Percentiles rank a stretch among this genome's conserved stretches.
Conservation (phyloP, 2,797 vertebrate species). For the Clamator glandarius region DNA sequence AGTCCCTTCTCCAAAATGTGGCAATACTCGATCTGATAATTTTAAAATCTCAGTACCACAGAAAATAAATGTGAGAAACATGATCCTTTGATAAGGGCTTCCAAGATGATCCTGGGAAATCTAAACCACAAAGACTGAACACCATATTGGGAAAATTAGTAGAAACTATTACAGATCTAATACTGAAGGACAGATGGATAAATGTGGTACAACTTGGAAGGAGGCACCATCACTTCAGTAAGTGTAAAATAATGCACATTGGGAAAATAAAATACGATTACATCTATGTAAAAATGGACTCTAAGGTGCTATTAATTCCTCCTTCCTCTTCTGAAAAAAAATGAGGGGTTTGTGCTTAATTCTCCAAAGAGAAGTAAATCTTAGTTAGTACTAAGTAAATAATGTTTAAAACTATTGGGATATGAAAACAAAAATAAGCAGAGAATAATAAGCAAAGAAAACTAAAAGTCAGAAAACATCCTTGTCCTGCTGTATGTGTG, state of each 20-base stretch:
- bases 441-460: neutral
- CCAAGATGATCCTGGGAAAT: neutral
- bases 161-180: neutral
- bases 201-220: neutral
- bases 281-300: neutral
- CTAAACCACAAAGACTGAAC: neutral
- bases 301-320: neutral
- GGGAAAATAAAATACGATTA: neutral
- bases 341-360: accelerated
- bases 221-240: neutral
- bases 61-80: neutral
- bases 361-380: neutral
- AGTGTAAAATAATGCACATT: neutral
- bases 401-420: neutral
- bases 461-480: neutral
- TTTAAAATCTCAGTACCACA: neutral
- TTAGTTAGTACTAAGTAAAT: neutral
- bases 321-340: neutral
- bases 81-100: neutral
- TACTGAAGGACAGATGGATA: neutral
- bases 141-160: neutral
- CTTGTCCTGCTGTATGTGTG: neutral
- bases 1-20: neutral
- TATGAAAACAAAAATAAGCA: neutral
- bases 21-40: neutral